Evolutionary conservation across 1,140 invertebrate genomes (phyloP).

Genomic region (Drosophila pachea): DNA sequence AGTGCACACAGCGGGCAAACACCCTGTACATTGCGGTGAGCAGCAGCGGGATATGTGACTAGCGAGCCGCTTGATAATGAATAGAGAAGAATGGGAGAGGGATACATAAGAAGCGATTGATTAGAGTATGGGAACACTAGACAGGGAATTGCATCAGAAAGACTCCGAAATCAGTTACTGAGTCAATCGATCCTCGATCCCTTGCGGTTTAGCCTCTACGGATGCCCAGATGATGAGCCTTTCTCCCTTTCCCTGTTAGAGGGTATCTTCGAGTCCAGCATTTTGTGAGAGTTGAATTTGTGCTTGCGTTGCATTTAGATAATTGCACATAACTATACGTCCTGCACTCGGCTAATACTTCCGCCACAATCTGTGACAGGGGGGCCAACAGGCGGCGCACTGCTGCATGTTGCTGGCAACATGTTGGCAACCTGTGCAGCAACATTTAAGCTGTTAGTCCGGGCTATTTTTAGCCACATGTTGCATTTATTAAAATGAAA

Average conservation of each 20-base stretch:
- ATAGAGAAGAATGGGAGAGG: too few relatives aligned
- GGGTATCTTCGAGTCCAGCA: constrained; percentile 1
- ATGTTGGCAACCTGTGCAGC: constrained; percentile 57
- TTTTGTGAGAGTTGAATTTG: constrained; percentile 9
- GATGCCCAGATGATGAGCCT: too few relatives aligned
- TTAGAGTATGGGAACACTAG: neutral
- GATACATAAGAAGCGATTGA: neutral
- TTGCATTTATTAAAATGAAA: constrained; percentile 75
- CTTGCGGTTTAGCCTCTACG: too few relatives aligned
- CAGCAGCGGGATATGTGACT: too few relatives aligned
- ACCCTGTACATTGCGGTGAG: neutral
- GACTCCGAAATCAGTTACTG: too few relatives aligned
- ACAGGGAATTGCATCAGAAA: too few relatives aligned
- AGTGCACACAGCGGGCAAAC: constrained; percentile 52
- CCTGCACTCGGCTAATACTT: constrained; percentile 60
- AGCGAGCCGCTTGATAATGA: too few relatives aligned
- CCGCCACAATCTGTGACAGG: constrained; percentile 40
- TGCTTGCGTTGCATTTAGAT: constrained; percentile 49
- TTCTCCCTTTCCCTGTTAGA: neutral
- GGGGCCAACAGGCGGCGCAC: constrained; percentile 10
- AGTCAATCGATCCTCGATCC: too few relatives aligned
- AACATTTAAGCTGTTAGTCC: constrained; percentile 57
- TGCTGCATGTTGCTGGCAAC: constrained; percentile 44
- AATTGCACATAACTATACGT: constrained; percentile 66
- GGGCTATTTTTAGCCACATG: constrained; percentile 63